Evolutionary conservation across 2,888 invertebrate species (phyloP), one percentile per base, ranked within the genome.

Genomic region (Cremastinae sp.): DNA sequence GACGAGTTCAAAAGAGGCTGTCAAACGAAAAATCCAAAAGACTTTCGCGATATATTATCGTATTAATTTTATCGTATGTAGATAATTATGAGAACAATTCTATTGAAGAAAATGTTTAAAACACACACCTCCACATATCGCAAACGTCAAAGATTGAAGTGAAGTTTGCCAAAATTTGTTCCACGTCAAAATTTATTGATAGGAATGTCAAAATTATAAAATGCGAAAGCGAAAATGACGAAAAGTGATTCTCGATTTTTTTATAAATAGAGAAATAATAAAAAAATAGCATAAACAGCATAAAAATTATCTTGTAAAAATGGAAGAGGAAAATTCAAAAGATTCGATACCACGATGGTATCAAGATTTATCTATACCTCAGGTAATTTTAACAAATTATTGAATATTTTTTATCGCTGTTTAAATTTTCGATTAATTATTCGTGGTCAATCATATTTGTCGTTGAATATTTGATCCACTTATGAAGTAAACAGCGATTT

Each of bases 1-100:
- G 83, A 87, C 20, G 81, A 82, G 18, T 86, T 85, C 83, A 82
- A 83, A 41, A 83, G 82, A 1, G 78, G 77, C n/a, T 82, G 81
- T 22, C 75, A 78, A 64, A 56, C 72, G 16, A 68, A 41, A 8
- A 80, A 83, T 74, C 68, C 85, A 0, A 86, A 82, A 28, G 81
- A 86, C 78, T 85, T 82, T 20, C 80, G 83, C 47, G 83, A 84
- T 28, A 49, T 81, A 68, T 66, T 81, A 14, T 80, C 80, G 1
- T 80, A 81, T 39, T 83, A 45, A 75, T 28, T 5, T 10, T n/a
- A 37, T 16, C 10, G 14, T 35, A 10, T n/a, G n/a, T n/a, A n/a
- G n/a, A n/a, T 8, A 18, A 16, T 37, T 28, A 62, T 18, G n/a
- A n/a, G n/a, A n/a, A n/a, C n/a, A n/a, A n/a, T n/a, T n/a, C n/a